A percentile compares a stretch with the other conserved stretches of the same genome.
Conservation (phyloP, 2,797 vertebrate genomes). For the Oreochromis mossambicus region DNA sequence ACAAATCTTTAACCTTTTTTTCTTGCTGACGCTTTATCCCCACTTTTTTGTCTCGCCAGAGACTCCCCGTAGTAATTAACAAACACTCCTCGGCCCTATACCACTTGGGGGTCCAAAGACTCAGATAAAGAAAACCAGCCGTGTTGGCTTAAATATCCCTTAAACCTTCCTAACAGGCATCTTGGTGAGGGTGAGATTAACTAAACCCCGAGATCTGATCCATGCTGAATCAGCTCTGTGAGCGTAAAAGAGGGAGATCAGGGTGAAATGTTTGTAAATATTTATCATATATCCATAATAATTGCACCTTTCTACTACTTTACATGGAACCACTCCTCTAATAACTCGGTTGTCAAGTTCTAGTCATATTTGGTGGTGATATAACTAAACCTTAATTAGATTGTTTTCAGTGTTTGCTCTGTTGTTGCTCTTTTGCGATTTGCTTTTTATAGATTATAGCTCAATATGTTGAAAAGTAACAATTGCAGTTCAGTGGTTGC, state of each 20-base stretch:
- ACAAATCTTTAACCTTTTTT: conserved; percentile 2
- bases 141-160: background rate
- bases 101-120: background rate
- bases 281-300: background rate
- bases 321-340: background rate
- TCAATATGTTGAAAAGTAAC: background rate
- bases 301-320: background rate
- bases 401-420: background rate
- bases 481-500: background rate
- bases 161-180: background rate
- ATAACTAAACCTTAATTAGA: background rate
- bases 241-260: background rate
- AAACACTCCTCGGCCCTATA: background rate
- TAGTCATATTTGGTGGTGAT: background rate
- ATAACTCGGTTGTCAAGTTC: background rate
- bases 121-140: background rate
- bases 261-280: background rate
- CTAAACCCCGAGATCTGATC: conserved; percentile 19
- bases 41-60: conserved; percentile 11
- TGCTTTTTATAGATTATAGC: background rate
- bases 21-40: conserved; percentile 5
- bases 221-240: conserved; percentile 49
- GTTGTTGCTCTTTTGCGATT: background rate
- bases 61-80: conserved; percentile 17
- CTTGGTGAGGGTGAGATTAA: background rate